A percentile compares a stretch with the other conserved stretches of the same genome.
These are phyloP conservation scores for Amphipoea oculea DNA, from an alignment of 2,888 invertebrate genomes.

Conservation along the genomic window DNA sequence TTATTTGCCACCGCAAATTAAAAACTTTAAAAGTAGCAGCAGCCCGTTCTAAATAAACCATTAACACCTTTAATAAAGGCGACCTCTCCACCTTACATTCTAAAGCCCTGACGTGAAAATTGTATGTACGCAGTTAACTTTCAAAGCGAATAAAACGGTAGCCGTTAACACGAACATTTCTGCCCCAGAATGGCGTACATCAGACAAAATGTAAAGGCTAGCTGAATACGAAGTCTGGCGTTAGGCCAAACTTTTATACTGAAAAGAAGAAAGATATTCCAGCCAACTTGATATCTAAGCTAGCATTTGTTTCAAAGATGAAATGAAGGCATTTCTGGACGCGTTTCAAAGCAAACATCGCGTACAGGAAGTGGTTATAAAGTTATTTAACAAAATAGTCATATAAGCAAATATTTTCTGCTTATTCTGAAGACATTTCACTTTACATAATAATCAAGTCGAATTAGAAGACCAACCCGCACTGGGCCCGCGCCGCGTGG, in stretches of 20 bases:
- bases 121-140: conserved; percentile 36
- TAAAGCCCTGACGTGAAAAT: conserved; percentile 51
- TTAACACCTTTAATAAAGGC: conserved; percentile 22
- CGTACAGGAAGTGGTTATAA: conserved; percentile 32
- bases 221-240: conserved; percentile 59
- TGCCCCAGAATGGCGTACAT: conserved; percentile 38
- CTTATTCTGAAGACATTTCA: neutral
- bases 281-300: conserved; percentile 51
- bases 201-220: conserved; percentile 47
- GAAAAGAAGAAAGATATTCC: conserved; percentile 52
- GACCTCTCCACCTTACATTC: conserved; percentile 26
- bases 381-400: conserved; percentile 14
- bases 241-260: conserved; percentile 55
- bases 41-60: conserved; percentile 21
- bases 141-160: conserved; percentile 40
- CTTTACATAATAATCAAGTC: neutral
- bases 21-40: conserved; percentile 8
- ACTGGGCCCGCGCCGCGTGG: no score
- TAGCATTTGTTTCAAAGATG: conserved; percentile 50
- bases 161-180: conserved; percentile 59
- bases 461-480: neutral
- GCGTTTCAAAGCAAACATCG: conserved; percentile 44
- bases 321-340: conserved; percentile 51
- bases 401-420: neutral
- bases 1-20: neutral